phyloP scores from a whole-genome alignment of 1,140 invertebrate genomes.

The Gerris buenoi region DNA sequence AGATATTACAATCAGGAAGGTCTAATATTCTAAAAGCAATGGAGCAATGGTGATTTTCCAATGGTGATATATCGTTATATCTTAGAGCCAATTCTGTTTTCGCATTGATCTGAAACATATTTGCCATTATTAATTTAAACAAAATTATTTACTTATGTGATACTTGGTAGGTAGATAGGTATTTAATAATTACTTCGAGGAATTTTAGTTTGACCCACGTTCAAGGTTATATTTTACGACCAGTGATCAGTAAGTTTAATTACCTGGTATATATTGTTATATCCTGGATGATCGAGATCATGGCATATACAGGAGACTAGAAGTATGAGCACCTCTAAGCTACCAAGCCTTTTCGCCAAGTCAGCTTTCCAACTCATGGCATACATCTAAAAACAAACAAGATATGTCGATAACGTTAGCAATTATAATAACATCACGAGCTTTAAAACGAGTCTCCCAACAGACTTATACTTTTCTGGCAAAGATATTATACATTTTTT shows the following conservation, averaged over 20 bases:
- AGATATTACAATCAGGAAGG: constrained; percentile 59
- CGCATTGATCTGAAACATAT: constrained; percentile 78
- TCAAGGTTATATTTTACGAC: no score
- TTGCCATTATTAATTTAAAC: no score
- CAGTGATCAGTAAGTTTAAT: no score
- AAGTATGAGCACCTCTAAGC: constrained; percentile 61
- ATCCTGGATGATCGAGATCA: constrained; percentile 82
- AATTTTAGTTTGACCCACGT: no score
- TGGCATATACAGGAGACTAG: constrained; percentile 76
- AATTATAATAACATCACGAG: no score
- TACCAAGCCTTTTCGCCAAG: constrained; percentile 48
- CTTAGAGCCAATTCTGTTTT: constrained; percentile 67
- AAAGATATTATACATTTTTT: no score
- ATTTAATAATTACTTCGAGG: no score
- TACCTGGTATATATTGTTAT: constrained; percentile 74
- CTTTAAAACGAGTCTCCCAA: no score
- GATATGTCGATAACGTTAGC: background rate
- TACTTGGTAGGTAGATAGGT: no score
- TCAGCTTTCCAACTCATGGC: constrained; percentile 63
- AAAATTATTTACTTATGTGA: no score
- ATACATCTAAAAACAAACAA: constrained; percentile 51
- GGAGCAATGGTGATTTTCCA: constrained; percentile 81
- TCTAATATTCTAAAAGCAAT: constrained; percentile 69
- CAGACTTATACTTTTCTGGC: no score
- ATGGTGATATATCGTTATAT: constrained; percentile 77